Percentiles rank a stretch among this genome's conserved stretches.
These are phyloP conservation scores for Drosophila pruinosa DNA, from an alignment of 1,140 invertebrate species.

Conservation along the genomic window DNA sequence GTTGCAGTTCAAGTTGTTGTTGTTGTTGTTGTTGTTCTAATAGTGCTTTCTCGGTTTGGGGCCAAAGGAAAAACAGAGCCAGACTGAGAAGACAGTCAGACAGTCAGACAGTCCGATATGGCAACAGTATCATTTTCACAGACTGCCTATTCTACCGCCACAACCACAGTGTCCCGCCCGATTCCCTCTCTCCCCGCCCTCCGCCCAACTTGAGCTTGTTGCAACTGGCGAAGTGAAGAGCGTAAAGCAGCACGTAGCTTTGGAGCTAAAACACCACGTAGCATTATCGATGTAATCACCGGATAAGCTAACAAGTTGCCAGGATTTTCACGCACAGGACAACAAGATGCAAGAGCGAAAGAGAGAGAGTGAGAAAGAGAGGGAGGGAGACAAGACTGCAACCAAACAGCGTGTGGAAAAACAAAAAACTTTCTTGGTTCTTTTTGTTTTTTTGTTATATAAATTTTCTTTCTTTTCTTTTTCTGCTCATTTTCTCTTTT, in stretches of 20 bases:
- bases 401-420: slow-evolving; percentile 40
- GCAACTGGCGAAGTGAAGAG: slow-evolving; percentile 14
- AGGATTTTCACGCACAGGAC: slow-evolving; percentile 77
- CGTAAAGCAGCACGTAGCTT: slow-evolving; percentile 72
- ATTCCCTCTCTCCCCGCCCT: too few species aligned
- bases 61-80: slow-evolving; percentile 46
- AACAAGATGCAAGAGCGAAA: neutral
- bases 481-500: neutral
- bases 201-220: slow-evolving; percentile 17
- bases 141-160: neutral
- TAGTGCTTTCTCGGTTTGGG: slow-evolving; percentile 29
- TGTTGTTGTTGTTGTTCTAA: neutral
- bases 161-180: neutral
- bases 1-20: slow-evolving; percentile 3
- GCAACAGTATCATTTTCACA: slow-evolving; percentile 64
- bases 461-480: slow-evolving; percentile 12
- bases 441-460: too few species aligned
- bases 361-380: neutral
- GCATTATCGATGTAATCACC: slow-evolving; percentile 83
- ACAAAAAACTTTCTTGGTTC: too few species aligned
- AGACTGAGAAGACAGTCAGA: slow-evolving; percentile 27
- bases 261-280: slow-evolving; percentile 81
- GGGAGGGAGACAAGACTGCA: slow-evolving; percentile 23
- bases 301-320: slow-evolving; percentile 83
- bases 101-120: slow-evolving; percentile 43